Percentiles rank a stretch among this genome's conserved stretches.
These are phyloP conservation scores for Drosophila arizonae DNA, from an alignment of 1,140 invertebrate genomes.

Conservation along the genomic window DNA sequence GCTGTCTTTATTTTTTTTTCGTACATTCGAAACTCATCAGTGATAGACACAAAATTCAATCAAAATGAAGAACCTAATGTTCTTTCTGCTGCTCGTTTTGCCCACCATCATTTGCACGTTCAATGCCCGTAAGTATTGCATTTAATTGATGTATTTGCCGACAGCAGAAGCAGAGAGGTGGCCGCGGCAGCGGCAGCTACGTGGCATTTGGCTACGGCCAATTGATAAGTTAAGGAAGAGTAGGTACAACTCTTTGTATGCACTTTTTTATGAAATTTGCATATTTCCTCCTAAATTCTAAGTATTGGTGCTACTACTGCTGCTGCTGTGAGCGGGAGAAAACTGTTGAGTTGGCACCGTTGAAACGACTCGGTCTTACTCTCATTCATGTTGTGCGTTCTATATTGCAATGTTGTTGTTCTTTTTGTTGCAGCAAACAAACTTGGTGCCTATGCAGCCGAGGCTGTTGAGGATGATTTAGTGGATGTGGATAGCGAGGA, in stretches of 20 bases:
- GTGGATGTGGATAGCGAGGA: conserved; percentile 89
- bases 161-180: not conserved
- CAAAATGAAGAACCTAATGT: conserved; percentile 85
- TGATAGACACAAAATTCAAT: conserved; percentile 37
- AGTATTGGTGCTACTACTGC: not conserved
- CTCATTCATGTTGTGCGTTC: conserved; percentile 29
- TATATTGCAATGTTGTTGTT: not conserved
- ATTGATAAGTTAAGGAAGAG: not conserved
- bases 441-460: conserved; percentile 88
- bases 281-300: not conserved
- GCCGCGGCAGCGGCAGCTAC: conserved; percentile 29
- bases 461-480: conserved; percentile 90
- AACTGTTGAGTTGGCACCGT: conserved; percentile 69
- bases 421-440: conserved; percentile 83
- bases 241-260: not conserved
- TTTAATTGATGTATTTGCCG: conserved; percentile 2
- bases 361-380: conserved; percentile 33
- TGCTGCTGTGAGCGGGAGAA: conserved; percentile 14
- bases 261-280: not conserved
- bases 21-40: conserved; percentile 26
- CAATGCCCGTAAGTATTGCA: conserved; percentile 84
- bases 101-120: conserved; percentile 85
- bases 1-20: conserved; percentile 36
- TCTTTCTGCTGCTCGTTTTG: conserved; percentile 85
- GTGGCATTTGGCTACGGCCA: conserved; percentile 31